phyloP scores from a whole-genome alignment of 2,888 invertebrate species.

The Rhogogaster chlorosoma region DNA sequence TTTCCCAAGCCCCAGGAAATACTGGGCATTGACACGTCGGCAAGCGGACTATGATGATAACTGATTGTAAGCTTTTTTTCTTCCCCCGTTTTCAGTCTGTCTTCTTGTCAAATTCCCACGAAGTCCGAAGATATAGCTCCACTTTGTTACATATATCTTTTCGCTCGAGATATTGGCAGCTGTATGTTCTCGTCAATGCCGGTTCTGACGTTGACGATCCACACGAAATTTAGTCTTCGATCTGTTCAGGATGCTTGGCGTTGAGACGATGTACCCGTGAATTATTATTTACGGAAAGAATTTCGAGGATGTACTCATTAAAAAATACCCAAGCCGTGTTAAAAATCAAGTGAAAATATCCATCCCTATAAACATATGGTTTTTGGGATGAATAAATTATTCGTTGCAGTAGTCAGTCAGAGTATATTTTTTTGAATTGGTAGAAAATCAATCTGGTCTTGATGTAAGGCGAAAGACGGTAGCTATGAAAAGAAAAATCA shows the following conservation, averaged over 20 bases:
- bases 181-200: not conserved
- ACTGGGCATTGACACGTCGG: not conserved
- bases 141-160: not conserved
- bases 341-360: not conserved
- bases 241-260: not conserved
- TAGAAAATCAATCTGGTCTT: not conserved
- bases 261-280: not conserved
- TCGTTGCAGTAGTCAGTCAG: not conserved
- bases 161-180: conserved; percentile 3
- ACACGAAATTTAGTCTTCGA: not conserved
- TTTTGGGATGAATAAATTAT: not conserved
- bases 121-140: not conserved
- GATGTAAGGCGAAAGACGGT: not conserved
- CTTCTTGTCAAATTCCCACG: not conserved
- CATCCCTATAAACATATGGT: not conserved
- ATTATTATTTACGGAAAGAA: not conserved
- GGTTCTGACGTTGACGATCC: not conserved
- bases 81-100: not conserved
- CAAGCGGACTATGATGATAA: not conserved
- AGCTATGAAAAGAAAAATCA: not conserved
- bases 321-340: not conserved
- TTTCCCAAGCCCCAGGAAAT: not conserved
- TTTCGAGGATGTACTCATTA: not conserved
- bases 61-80: not conserved
- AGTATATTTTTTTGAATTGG: not conserved